phyloP scores from a whole-genome alignment of 2,888 invertebrate genomes.

The Plebejus anna region DNA sequence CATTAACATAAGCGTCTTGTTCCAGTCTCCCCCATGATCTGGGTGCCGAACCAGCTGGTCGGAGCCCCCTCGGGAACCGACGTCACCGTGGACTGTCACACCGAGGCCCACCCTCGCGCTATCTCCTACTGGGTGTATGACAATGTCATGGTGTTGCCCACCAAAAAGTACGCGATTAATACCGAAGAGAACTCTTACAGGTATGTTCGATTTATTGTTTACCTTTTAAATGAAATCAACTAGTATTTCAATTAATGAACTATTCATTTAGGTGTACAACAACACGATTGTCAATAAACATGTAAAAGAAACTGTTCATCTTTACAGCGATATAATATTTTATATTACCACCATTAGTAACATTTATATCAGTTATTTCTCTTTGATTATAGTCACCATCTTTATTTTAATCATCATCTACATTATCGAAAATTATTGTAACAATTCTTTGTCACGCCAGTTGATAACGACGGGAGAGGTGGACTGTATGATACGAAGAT shows the following conservation, averaged over 20 bases:
- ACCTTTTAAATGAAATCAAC: background rate
- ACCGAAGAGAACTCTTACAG: conserved; percentile 92
- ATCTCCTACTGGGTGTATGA: conserved; percentile 96
- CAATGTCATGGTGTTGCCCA: conserved; percentile 92
- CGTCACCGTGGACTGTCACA: conserved; percentile 95
- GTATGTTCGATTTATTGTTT: conserved; percentile 49
- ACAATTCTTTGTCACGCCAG: background rate
- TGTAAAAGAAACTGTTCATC: too few species aligned
- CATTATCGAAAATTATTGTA: background rate
- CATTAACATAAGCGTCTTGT: conserved; percentile 36
- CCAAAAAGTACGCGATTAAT: conserved; percentile 91
- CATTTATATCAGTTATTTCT: too few species aligned
- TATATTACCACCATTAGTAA: too few species aligned
- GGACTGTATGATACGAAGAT: too few species aligned
- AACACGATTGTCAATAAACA: too few species aligned
- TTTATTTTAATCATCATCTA: too few species aligned
- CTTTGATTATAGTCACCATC: too few species aligned
- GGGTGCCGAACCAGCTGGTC: conserved; percentile 96
- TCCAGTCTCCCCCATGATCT: conserved; percentile 95
- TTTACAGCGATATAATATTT: too few species aligned
- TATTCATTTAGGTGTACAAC: too few species aligned
- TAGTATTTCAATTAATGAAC: background rate
- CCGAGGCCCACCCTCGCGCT: conserved; percentile 94
- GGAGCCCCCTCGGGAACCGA: conserved; percentile 94
- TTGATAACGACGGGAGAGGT: too few species aligned